Percentiles rank a stretch among this genome's conserved stretches.
Evolutionary conservation across 2,797 vertebrate genomes (phyloP).

Genomic region (Enteromius viviparus): DNA sequence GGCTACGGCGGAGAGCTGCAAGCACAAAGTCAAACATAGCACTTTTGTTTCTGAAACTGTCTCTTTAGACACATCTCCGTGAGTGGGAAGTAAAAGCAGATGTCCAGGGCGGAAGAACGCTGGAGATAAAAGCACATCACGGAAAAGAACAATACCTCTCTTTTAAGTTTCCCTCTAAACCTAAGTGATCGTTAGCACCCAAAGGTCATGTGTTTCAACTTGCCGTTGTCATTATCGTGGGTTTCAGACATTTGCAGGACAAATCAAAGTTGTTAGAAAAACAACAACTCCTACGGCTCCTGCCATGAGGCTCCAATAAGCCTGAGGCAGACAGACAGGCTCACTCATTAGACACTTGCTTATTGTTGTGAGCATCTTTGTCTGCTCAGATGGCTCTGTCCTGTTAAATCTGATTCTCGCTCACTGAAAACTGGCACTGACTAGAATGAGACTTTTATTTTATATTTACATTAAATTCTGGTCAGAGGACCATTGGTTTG

Average conservation of each 20-base stretch:
- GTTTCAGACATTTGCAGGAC: slow-evolving; percentile 48
- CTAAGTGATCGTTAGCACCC: slow-evolving; percentile 59
- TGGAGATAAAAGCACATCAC: slow-evolving; percentile 45
- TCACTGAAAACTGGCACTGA: slow-evolving; percentile 61
- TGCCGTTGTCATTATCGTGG: slow-evolving; percentile 45
- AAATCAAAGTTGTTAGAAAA: slow-evolving; percentile 54
- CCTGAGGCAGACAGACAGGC: slow-evolving; percentile 50
- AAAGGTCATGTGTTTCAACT: slow-evolving; percentile 58
- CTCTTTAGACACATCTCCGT: slow-evolving; percentile 21
- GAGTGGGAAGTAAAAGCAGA: slow-evolving; percentile 53
- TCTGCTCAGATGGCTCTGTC: slow-evolving; percentile 47
- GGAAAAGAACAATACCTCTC: slow-evolving; percentile 42
- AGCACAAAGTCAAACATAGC: slow-evolving; percentile 10
- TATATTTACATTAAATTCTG: neutral
- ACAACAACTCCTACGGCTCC: slow-evolving; percentile 49
- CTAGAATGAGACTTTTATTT: neutral
- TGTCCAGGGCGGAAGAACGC: slow-evolving; percentile 29
- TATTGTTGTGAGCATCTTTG: slow-evolving; percentile 61
- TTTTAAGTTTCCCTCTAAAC: slow-evolving; percentile 41
- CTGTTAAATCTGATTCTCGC: slow-evolving; percentile 50
- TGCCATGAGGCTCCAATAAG: slow-evolving; percentile 47
- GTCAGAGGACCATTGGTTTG: neutral
- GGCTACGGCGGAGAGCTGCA: slow-evolving; percentile 12
- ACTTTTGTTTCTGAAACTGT: slow-evolving; percentile 49
- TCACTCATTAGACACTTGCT: slow-evolving; percentile 62